Percentiles rank a stretch among this genome's conserved stretches.
These are phyloP conservation scores for human DNA, from an alignment of 2,113 vertebrate species.

Conservation along the genomic window DNA sequence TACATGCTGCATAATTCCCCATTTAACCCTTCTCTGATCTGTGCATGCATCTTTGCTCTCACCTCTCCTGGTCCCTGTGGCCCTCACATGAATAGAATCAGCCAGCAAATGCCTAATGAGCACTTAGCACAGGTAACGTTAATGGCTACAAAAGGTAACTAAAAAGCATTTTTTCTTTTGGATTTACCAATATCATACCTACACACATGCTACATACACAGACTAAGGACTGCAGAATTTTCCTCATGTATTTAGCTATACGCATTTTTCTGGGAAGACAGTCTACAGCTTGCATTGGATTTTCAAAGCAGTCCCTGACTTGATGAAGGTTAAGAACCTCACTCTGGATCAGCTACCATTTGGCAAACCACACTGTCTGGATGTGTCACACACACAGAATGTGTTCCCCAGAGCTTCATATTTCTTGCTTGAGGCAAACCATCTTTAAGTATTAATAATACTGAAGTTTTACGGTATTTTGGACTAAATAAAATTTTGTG, in stretches of 20 bases:
- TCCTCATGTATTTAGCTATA: neutral
- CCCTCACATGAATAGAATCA: neutral
- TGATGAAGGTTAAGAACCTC: neutral
- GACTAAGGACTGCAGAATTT: neutral
- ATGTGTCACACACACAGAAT: neutral
- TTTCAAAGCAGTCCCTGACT: neutral
- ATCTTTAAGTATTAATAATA: slow-evolving; percentile 7
- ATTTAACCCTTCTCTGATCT: neutral
- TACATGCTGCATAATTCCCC: neutral
- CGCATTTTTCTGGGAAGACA: neutral
- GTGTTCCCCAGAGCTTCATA: neutral
- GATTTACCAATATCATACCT: neutral
- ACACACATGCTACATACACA: neutral
- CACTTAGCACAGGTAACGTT: neutral
- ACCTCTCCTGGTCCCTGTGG: neutral
- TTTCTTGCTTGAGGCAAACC: neutral
- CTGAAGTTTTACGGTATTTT: neutral
- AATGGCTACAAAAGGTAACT: neutral
- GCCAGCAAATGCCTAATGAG: neutral
- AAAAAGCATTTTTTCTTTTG: neutral
- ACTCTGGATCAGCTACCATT: neutral
- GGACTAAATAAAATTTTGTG: neutral
- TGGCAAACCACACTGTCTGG: neutral
- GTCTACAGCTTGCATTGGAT: neutral
- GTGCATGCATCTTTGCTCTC: neutral